Evolutionary conservation across 1,140 invertebrate genomes (phyloP).

Genomic region (Pinna nobilis): DNA sequence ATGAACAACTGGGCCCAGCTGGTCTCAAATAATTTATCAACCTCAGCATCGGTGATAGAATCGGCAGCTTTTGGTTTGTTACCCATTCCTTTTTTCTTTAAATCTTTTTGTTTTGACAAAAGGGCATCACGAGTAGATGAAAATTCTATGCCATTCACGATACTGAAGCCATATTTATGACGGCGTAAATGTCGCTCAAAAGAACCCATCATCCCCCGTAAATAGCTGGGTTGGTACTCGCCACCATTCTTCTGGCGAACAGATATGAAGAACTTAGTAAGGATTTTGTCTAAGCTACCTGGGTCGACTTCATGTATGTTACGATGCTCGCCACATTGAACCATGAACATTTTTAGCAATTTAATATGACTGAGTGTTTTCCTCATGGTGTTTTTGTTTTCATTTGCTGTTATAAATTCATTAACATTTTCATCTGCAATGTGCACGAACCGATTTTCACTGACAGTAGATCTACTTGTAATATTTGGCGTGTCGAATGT

Average conservation of each 20-base stretch:
- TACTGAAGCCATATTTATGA: constrained; percentile 15
- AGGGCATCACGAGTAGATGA: neutral
- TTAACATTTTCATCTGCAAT: neutral
- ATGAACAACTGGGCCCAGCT: too few relatives aligned
- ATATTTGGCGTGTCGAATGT: too few relatives aligned
- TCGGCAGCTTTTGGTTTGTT: constrained; percentile 12
- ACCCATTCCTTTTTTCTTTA: constrained; percentile 13
- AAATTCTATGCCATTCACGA: constrained; percentile 14
- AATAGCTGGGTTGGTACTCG: too few relatives aligned
- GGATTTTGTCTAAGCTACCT: constrained; percentile 1
- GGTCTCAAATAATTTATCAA: neutral
- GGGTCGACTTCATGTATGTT: neutral
- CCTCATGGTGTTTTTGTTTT: neutral
- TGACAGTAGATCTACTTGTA: too few relatives aligned
- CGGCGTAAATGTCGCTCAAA: constrained; percentile 14
- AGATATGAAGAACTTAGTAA: too few relatives aligned
- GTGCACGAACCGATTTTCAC: neutral
- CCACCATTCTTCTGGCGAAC: constrained; percentile 13
- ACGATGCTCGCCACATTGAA: too few relatives aligned
- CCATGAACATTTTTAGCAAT: too few relatives aligned
- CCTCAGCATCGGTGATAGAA: neutral
- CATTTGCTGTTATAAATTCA: neutral
- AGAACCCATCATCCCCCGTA: constrained; percentile 17
- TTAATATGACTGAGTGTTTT: neutral
- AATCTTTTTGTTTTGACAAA: constrained; percentile 8